Evolutionary conservation across 2,888 invertebrate species (phyloP), one percentile per base, ranked within the genome.

Genomic region (Trachelus iudaicus): DNA sequence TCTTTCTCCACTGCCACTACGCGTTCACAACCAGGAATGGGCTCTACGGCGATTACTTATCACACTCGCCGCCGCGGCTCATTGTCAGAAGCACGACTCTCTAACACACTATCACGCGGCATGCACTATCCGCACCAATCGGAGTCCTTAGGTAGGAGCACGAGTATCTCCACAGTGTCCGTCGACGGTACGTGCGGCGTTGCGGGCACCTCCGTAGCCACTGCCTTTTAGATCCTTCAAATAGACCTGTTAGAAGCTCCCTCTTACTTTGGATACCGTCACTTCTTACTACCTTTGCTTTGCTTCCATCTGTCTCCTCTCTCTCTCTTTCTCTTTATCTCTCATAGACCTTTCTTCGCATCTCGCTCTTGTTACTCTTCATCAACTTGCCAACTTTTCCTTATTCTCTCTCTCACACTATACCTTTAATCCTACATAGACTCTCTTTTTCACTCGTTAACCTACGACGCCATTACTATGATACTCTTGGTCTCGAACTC

Each of bases 1-100:
- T 88, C 88, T 85, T 89, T 89, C 88, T 88, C 89, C 88, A 89
- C 89, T 88, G 89, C 88, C 89, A 87, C 87, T 85, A 80, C 84
- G 82, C 83, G 84, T 86, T 84, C 83, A 79, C 84, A 79, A 83
- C 82, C 68, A 76, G 82, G 83, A 85, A 85, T 81, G 83, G 82
- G 71, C 15, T 34, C 71, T 80, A 77, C 80, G 77, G 73, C 75
- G 84, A 87, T 89, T 88, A 89, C 88, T 89, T 89, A 89, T 89
- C 89, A 88, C 89, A 89, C 88, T 87, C 89, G 87, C 74, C 74
- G 74, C 86, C 83, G 88, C 87, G 86, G 89, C 88, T 89, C 89
- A 90, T 90, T 89, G 89, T 90, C 89, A 90, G 89, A 88, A 87
- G 85, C 85, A 87, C 87, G 85, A 83, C 56, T 56, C 40, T 85